These are phyloP conservation scores for Tangara arthus DNA, from an alignment of 2,797 vertebrate genomes.

Conservation along the genomic window DNA sequence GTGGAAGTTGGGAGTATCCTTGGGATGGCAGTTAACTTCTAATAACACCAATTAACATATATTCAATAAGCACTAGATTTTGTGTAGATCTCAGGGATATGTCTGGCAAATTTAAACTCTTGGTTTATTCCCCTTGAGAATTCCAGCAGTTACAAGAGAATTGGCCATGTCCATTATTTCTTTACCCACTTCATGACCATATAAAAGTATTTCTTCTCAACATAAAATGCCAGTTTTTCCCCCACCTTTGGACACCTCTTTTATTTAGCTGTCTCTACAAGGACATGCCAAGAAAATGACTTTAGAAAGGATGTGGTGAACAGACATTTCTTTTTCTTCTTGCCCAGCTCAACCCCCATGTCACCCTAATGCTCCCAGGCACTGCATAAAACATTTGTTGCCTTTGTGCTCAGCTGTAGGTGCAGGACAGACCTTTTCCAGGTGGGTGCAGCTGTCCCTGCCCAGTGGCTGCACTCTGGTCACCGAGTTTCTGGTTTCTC, in stretches of 20 bases:
- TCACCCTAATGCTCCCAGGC: neutral
- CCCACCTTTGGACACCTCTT: neutral
- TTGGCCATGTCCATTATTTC: neutral
- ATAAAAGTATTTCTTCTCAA: neutral
- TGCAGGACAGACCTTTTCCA: neutral
- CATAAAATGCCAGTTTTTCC: rapidly evolving
- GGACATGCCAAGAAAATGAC: neutral
- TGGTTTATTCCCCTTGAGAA: neutral
- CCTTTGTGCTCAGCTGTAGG: neutral
- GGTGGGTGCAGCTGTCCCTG: neutral
- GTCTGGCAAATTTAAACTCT: neutral
- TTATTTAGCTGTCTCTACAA: neutral
- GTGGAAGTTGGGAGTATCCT: neutral
- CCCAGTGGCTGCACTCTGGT: neutral
- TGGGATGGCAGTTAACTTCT: neutral
- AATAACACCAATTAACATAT: neutral
- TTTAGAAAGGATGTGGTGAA: neutral
- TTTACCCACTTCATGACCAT: rapidly evolving
- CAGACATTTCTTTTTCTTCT: neutral
- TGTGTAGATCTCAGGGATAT: neutral
- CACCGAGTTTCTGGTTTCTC: neutral
- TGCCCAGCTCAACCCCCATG: neutral
- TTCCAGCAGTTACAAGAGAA: neutral
- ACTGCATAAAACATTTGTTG: neutral
- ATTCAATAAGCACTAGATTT: neutral